Base-by-base conservation (phyloP, 2,888 invertebrate species). In the Lydus trimaculatus region DNA sequence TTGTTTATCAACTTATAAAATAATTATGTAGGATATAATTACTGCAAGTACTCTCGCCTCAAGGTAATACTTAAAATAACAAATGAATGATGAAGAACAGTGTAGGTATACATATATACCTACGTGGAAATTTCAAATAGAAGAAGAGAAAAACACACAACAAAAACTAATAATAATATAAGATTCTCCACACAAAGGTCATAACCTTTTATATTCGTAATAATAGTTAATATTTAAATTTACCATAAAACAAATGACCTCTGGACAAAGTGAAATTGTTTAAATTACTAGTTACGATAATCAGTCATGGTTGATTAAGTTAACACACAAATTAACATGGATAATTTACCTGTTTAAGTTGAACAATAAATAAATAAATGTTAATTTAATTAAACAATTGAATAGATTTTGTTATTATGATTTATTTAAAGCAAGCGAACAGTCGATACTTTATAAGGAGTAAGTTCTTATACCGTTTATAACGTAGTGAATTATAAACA, bases 1-100 rank as follows among this genome's bases (percentile, higher is more conserved):
- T 69, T 69, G 61, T 69, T 69, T 69, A 69, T 69, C 63, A 52
- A 63, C 69, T 66, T 69, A 69, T 69, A 69, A 69, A 69, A 69
- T 69, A 69, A 69, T 69, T 69, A 66, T 43, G 63, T 66, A 48
- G 63, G 69, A 69, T 69, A 69, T 69, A 69, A 69, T 69, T 69
- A 69, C 69, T 63, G 66, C 63, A 69, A 69, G 69, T 69, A 69
- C 66, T 60, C 60, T 69, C 66, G 69, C 69, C 69, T 69, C 33
- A 65, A 66, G 69, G 60, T 69, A 69, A 69, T 69, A 69, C 65
- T 68, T 68, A 68, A 52, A 69, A 65, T 69, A 69, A 69, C 65
- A 69, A 69, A 69, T 69, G 68, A 68, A 69, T 69, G 68, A 68
- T 64, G 65, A 58, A 65, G 52, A 20, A 20, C 20, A 39, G 39